Percentiles rank a stretch among this genome's conserved stretches.
Conservation (phyloP, 2,797 vertebrate species). For the Danionella dracula region DNA sequence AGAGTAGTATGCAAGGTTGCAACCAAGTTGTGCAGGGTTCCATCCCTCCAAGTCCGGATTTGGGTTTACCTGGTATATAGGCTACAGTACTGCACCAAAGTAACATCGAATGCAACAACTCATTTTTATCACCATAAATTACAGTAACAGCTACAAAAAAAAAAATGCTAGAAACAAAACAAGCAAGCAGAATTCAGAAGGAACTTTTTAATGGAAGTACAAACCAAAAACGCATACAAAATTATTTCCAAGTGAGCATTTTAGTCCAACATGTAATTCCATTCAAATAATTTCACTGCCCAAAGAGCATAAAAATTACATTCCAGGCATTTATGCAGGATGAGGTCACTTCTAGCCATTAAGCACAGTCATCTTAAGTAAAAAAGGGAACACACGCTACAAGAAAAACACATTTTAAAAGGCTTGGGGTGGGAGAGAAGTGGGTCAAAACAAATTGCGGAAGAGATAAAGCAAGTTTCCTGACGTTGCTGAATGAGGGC, state of each 20-base stretch:
- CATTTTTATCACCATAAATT: too few relatives aligned
- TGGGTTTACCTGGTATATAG: too few relatives aligned
- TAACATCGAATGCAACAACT: too few relatives aligned
- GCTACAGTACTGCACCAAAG: too few relatives aligned
- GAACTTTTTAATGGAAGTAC: constrained; percentile 36
- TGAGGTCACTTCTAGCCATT: constrained; percentile 1
- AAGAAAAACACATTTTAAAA: constrained; percentile 15
- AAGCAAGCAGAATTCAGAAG: background rate
- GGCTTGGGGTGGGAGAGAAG: constrained; percentile 21
- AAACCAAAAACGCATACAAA: constrained; percentile 33
- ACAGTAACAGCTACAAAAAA: too few relatives aligned
- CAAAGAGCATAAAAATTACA: constrained; percentile 17
- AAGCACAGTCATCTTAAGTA: constrained; percentile 21
- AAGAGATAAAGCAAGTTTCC: background rate
- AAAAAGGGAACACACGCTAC: constrained; percentile 31
- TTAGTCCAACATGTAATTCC: constrained; percentile 73
- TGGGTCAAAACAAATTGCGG: constrained; percentile 7
- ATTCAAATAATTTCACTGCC: constrained; percentile 38
- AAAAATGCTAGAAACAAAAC: background rate
- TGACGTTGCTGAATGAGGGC: background rate
- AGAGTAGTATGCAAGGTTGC: too few relatives aligned
- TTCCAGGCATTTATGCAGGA: constrained; percentile 10
- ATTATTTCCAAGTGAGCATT: constrained; percentile 31
- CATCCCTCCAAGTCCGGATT: too few relatives aligned
- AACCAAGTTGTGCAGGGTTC: too few relatives aligned